Percentiles rank a stretch among this genome's conserved stretches.
phyloP scores from a whole-genome alignment of 1,140 invertebrate species.

The Bombus affinis region DNA sequence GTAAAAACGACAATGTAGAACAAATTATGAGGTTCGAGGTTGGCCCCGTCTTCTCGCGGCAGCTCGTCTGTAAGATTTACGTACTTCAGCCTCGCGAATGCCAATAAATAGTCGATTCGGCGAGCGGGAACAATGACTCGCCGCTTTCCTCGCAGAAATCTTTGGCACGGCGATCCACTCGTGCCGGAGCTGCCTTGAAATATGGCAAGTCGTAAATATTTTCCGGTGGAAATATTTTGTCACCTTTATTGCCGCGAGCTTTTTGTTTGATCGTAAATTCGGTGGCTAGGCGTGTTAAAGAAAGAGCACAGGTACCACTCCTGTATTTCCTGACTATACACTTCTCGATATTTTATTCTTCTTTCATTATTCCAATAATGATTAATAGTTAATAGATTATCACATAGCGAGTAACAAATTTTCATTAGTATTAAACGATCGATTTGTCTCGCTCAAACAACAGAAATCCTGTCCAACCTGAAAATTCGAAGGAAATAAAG shows the following conservation, averaged over 20 bases:
- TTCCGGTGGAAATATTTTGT: conserved; percentile 78
- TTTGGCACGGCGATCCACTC: neutral
- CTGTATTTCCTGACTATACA: neutral
- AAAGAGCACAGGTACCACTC: conserved; percentile 2
- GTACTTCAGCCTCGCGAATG: conserved; percentile 36
- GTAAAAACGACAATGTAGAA: conserved; percentile 3
- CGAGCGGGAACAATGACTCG: conserved; percentile 29
- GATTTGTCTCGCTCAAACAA: no score
- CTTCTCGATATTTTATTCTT: no score
- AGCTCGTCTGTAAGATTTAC: conserved; percentile 36
- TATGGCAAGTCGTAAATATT: conserved; percentile 75
- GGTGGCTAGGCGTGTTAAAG: conserved; percentile 58
- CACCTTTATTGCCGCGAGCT: conserved; percentile 76
- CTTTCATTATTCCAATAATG: no score
- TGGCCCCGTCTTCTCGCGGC: neutral
- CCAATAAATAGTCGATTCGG: conserved; percentile 45
- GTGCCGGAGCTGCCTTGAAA: conserved; percentile 45
- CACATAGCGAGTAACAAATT: neutral
- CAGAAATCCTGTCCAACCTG: neutral
- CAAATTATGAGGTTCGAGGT: conserved; percentile 24
- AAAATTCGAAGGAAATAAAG: neutral
- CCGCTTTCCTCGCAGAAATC: conserved; percentile 37
- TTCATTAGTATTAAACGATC: no score
- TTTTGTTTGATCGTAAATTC: conserved; percentile 78
- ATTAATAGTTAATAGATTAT: no score